Conservation (phyloP, 1,140 invertebrate species). For the Drosophila lini region DNA sequence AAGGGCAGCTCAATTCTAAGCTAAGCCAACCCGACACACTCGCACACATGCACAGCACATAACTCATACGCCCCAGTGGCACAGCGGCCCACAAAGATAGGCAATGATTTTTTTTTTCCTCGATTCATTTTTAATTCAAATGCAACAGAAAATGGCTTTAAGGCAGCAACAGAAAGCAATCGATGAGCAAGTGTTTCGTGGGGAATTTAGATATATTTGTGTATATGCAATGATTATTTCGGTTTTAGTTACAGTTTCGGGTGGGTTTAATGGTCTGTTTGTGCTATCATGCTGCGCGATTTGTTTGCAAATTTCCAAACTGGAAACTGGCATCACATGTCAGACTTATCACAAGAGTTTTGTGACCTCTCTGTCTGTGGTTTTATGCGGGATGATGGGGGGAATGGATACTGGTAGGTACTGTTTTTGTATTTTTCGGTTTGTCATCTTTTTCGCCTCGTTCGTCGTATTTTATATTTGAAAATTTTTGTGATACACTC, state of each 20-base stretch:
- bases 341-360: constrained; percentile 32
- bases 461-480: constrained; percentile 13
- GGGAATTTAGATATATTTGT: neutral
- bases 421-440: neutral
- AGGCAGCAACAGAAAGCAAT: constrained; percentile 33
- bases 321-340: constrained; percentile 30
- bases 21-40: constrained; percentile 12
- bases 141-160: constrained; percentile 45
- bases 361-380: constrained; percentile 24
- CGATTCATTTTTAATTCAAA: constrained; percentile 49
- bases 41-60: constrained; percentile 44
- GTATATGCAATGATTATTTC: constrained; percentile 31
- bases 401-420: neutral
- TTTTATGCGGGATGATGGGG: constrained; percentile 18
- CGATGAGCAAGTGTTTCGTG: constrained; percentile 13
- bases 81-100: constrained; percentile 25
- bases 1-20: neutral
- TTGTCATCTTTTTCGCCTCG: constrained; percentile 7
- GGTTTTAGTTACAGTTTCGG: constrained; percentile 42
- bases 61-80: constrained; percentile 54
- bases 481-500: constrained; percentile 27
- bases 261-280: constrained; percentile 36
- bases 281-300: constrained; percentile 28
- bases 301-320: constrained; percentile 6
- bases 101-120: constrained; percentile 42